Evolutionary conservation across 2,797 vertebrate genomes (phyloP), one percentile per base, ranked within the genome.

Genomic region (Catostomus latipinnis): DNA sequence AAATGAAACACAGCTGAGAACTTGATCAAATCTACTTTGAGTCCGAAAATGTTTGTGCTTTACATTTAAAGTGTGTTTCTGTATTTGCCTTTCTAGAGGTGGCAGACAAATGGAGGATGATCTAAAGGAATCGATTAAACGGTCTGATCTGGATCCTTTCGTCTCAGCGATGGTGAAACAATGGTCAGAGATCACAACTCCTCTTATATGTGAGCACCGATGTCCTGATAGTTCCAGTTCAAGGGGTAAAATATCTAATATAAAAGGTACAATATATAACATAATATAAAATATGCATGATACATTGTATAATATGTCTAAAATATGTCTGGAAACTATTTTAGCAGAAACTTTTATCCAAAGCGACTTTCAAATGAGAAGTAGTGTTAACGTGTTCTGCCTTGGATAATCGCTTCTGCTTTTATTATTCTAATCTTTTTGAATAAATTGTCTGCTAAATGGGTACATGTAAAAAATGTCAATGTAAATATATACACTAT

Each of bases 231-330:
- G 34, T 34, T 34, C 34, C 34, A 34, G 34, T 34, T 0, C 53
- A 60, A 60, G 12, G 5, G 70, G 34, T 75, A 66, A 66, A 56
- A 66, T 48, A 54, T 34, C 34, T 16, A 18, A 58, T 65, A 56
- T 14, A 3, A 54, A 18, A 34, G 34, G 4, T 34, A 34, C 34
- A 34, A 45, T 72, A 60, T 65, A 46, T 56, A n/a, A 50, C 46
- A 57, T 48, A 2, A 58, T 7, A 67, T n/a, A 46, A 5, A 43
- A 16, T 12, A 63, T 8, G n/a, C 6, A 6, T 0, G 6, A 22
- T 61, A 52, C 8, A 53, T 6, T 10, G 0, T 69, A 7, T 43
- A 8, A 34, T 53, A 45, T 60, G 34, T 34, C 34, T 34, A 34
- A 34, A 34, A 34, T 34, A 34, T 34, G 34, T 34, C 34, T 34